Conservation (phyloP, 2,888 invertebrate species). For the Lepidonotus clava region DNA sequence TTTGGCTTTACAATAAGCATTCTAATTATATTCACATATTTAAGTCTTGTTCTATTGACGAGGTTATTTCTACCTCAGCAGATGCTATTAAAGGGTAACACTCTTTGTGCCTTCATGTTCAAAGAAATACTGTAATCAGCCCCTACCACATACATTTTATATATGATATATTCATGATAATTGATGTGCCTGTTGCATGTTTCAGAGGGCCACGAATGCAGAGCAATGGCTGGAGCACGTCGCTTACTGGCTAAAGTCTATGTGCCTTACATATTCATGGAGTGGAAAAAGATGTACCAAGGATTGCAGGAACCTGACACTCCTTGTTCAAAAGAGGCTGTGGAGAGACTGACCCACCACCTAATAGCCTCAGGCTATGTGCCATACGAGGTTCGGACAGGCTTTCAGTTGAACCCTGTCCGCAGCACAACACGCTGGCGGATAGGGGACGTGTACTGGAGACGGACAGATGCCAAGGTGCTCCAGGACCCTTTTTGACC, state of each 20-base stretch:
- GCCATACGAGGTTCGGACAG: constrained; percentile 65
- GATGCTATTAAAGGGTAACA: no score
- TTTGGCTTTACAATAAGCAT: no score
- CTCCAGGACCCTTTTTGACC: constrained; percentile 56
- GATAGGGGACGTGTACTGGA: constrained; percentile 71
- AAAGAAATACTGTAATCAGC: no score
- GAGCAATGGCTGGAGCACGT: constrained; percentile 67
- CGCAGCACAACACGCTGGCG: constrained; percentile 65
- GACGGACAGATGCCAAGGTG: constrained; percentile 49
- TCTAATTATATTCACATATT: no score
- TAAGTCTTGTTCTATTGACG: no score
- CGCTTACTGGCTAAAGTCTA: constrained; percentile 66
- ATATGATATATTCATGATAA: neutral
- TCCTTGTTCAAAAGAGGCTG: constrained; percentile 66
- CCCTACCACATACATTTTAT: no score
- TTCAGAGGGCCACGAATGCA: constrained; percentile 76
- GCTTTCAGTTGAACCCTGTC: constrained; percentile 63
- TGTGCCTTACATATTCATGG: constrained; percentile 74
- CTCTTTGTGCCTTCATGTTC: no score
- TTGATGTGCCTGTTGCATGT: constrained; percentile 16
- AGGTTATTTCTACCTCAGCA: no score
- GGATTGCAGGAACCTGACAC: constrained; percentile 64
- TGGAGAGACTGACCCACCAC: constrained; percentile 63
- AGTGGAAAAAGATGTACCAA: constrained; percentile 73
- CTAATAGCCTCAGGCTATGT: constrained; percentile 65